Base-by-base conservation (phyloP, 1,140 invertebrate species). In the Apis florea region DNA sequence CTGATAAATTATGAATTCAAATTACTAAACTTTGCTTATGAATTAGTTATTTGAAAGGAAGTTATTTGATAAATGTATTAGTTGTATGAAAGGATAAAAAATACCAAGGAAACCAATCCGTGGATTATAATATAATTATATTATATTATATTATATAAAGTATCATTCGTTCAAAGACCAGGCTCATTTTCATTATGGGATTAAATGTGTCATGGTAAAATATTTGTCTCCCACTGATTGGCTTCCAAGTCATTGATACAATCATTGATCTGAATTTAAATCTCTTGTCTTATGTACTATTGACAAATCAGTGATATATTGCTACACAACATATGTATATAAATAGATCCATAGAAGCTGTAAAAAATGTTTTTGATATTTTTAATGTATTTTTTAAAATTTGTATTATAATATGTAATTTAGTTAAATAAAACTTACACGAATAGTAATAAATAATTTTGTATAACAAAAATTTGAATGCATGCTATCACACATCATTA, bases 241-340 rank as follows among this genome's bases (percentile, higher is more conserved):
- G 68, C 78, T 73, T 67, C 71, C 79, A 80, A 80, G 71, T 75
- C 79, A 74, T 74, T 67, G 61, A 67, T 72, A 66, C 49, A 72
- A 31, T 51, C 63, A 79, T 54, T 8, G 69, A 17, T 79, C 68
- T 72, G 68, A 71, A 79, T 79, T 67, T 26, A 70, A 56, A 81
- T 63, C 59, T 77, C 70, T 82, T 73, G 84, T 63, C 73, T 73
- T 56, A 66, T 73, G 56, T 64, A 75, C 80, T 82, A 72, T 85
- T 26, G 47, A 58, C 63, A 74, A 54, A 79, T 49, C 77, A 74
- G 26, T 58, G 79, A 80, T 58, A 93, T 85, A 93, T 86, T 54
- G 92, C 91, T 12, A 96, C 89, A 93, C 95, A 85, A 64, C 90
- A 89, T 53, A 85, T 63, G 77, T 72, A 83, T 51, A 68, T 54